Percentiles rank a stretch among this genome's conserved stretches.
Conservation (phyloP, 1,140 invertebrate genomes). For the Armadillidium nasatum region DNA sequence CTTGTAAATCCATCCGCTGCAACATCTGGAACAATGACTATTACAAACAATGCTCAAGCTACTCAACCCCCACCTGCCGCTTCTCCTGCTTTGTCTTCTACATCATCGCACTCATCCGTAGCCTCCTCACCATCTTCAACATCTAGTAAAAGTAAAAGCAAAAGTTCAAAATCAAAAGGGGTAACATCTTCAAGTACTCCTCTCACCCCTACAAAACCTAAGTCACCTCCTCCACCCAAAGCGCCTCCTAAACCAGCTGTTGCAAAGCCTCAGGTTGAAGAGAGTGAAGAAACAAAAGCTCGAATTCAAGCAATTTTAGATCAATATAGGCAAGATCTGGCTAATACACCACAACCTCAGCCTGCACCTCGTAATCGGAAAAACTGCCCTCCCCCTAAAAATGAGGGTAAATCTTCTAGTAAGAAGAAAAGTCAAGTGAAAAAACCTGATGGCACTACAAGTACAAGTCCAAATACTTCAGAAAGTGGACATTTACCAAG, state of each 20-base stretch:
- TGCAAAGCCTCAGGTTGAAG: slow-evolving; percentile 56
- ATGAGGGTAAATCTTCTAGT: slow-evolving; percentile 41
- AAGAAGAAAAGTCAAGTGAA: slow-evolving; percentile 51
- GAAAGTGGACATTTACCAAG: slow-evolving; percentile 47
- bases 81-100: slow-evolving; percentile 58
- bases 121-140: slow-evolving; percentile 50
- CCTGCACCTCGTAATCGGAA: slow-evolving; percentile 65
- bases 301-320: slow-evolving; percentile 73
- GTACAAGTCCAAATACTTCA: slow-evolving; percentile 35
- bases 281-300: slow-evolving; percentile 74
- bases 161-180: slow-evolving; percentile 40
- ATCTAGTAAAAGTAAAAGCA: slow-evolving; percentile 41
- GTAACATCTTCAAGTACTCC: slow-evolving; percentile 53
- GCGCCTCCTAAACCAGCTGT: slow-evolving; percentile 56
- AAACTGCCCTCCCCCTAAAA: slow-evolving; percentile 59
- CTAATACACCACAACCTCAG: slow-evolving; percentile 72
- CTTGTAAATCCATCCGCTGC: slow-evolving; percentile 42
- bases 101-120: slow-evolving; percentile 60
- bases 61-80: slow-evolving; percentile 59
- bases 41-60: slow-evolving; percentile 59
- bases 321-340: slow-evolving; percentile 72
- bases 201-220: slow-evolving; percentile 45
- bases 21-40: slow-evolving; percentile 46
- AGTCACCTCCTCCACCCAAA: slow-evolving; percentile 52
- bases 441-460: slow-evolving; percentile 50